Base-by-base conservation (phyloP, 1,140 invertebrate genomes). In the Hylyphantes graminicola region DNA sequence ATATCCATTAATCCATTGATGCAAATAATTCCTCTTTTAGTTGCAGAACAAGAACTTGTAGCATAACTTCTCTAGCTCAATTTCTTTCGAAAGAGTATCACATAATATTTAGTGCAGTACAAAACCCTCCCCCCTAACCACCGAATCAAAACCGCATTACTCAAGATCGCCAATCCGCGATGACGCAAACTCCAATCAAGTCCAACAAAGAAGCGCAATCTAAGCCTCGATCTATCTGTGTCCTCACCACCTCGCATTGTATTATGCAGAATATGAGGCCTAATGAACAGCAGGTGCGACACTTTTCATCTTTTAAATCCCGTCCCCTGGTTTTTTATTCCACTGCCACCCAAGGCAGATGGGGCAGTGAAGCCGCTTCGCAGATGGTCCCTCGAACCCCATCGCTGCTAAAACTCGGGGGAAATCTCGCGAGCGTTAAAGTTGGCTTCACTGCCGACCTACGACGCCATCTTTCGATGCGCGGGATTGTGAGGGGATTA, bases 241-340 rank as follows among this genome's bases (percentile, higher is more conserved):
- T n/a, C 55, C 63, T 63, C 74, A 50, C 50, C 61, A 15, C 50
- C 61, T 67, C 76, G 51, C 15, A 70, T 35, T 35, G 35, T 70
- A 70, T 78, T 68, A 79, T 79, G 77, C 77, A 79, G 77, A 57
- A 65, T 57, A 68, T 70, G 53, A 55, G 59, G 65, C 50, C 65
- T 79, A 79, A 79, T 70, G 77, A 79, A 68, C 61, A 70, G 77
- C 77, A 79, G 77, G 77, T 79, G 77, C 65, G 65, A 78, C 63
- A 78, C 65, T 79, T 79, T 78, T 67, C 76, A 78, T 78, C 76
- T 78, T 78, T 79, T 68, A 79, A 78, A 79, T 54, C 53, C 64
- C 53, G 68, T 53, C 68, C 50, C 15, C 9, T 17, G 12, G 8
- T 48, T 79, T 79, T 79, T 78, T 55, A n/a, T 13, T 17, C 19